These are phyloP conservation scores for Heterohyrax brucei DNA, from an alignment of 2,797 vertebrate species.

Conservation along the genomic window DNA sequence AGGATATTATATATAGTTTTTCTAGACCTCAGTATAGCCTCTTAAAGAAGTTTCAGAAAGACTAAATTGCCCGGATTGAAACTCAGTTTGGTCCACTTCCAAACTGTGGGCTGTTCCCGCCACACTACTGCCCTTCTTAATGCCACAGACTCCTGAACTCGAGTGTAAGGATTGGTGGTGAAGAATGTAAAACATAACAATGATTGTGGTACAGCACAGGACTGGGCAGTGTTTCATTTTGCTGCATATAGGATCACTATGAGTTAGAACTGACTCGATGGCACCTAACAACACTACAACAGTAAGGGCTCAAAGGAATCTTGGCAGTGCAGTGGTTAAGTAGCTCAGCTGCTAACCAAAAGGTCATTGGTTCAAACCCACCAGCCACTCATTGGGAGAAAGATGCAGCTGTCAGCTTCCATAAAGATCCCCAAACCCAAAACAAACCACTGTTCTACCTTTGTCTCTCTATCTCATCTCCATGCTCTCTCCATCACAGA, in stretches of 20 bases:
- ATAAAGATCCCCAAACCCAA: no score
- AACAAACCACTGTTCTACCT: neutral
- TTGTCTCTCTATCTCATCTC: neutral
- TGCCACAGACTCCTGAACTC: neutral
- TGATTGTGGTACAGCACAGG: no score
- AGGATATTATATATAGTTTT: constrained; percentile 16
- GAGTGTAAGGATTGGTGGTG: neutral
- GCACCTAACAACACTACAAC: neutral
- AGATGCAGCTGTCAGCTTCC: no score
- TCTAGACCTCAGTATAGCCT: neutral
- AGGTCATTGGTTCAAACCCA: neutral
- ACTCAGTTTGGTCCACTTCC: neutral
- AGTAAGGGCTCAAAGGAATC: neutral
- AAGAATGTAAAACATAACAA: constrained; percentile 36
- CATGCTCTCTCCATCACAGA: constrained; percentile 1
- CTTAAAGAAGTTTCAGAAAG: constrained; percentile 33
- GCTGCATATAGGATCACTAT: no score
- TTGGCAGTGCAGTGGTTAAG: no score
- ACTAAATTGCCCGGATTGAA: neutral
- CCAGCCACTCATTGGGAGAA: neutral
- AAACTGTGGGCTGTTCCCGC: constrained; percentile 15
- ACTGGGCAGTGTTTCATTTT: no score
- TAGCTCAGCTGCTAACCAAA: neutral
- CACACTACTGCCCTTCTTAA: neutral
- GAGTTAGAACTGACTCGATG: no score